phyloP scores from a whole-genome alignment of 2,888 invertebrate species.

The Folsomia manolachei region DNA sequence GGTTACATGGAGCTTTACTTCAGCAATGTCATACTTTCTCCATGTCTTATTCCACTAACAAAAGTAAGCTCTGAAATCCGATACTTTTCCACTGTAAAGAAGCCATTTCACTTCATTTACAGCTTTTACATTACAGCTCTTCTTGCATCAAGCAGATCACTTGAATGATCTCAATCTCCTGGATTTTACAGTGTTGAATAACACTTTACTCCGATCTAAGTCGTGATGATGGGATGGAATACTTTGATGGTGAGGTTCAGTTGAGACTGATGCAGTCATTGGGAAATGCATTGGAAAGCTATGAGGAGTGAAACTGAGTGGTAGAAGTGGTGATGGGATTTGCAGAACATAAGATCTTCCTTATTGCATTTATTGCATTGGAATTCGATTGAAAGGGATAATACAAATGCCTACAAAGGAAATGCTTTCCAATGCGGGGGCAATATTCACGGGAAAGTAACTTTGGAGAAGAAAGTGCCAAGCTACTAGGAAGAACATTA shows the following conservation, averaged over 20 bases:
- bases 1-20: no score
- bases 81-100: neutral
- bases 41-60: no score
- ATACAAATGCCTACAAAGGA: slow-evolving; percentile 1
- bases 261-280: neutral
- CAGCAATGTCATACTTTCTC: neutral
- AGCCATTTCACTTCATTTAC: neutral
- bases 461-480: neutral
- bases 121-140: no score
- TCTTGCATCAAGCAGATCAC: neutral
- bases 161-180: slow-evolving; percentile 1
- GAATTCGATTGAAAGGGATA: slow-evolving; percentile 8
- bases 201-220: neutral
- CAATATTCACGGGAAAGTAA: neutral
- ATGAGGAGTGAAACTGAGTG: neutral
- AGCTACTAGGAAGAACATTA: neutral
- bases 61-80: neutral
- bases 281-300: no score
- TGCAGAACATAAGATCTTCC: slow-evolving; percentile 4
- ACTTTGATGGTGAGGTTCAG: no score
- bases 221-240: no score
- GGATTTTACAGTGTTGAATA: neutral
- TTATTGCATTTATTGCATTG: neutral
- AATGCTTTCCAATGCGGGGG: neutral
- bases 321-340: slow-evolving; percentile 5